A percentile compares a stretch with the other conserved stretches of the same genome.
Conservation (phyloP, 1,140 invertebrate species). For the Acromyrmex charruanus region DNA sequence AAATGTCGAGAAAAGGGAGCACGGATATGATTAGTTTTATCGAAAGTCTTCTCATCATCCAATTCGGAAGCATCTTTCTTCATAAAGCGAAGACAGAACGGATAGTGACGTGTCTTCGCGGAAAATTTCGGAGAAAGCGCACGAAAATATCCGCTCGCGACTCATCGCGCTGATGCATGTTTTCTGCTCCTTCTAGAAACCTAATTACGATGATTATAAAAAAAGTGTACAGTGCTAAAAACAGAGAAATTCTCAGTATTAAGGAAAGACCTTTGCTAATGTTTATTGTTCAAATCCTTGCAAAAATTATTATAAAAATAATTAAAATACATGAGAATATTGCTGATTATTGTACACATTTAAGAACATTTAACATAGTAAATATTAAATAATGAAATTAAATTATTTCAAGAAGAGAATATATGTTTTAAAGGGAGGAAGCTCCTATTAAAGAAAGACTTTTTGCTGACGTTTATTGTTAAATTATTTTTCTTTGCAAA, state of each 20-base stretch:
- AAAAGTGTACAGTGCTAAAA: not conserved
- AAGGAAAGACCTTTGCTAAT: not conserved
- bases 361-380: not conserved
- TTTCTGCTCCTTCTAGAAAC: not conserved
- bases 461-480: not conserved
- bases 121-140: constrained; percentile 58
- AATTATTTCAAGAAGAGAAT: too few species aligned
- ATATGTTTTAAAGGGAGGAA: not conserved
- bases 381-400: too few species aligned
- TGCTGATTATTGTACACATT: not conserved
- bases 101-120: constrained; percentile 34
- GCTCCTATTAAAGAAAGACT: not conserved
- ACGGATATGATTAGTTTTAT: constrained; percentile 31
- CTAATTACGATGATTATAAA: not conserved
- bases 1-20: not conserved
- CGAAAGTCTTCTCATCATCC: not conserved
- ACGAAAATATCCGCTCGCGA: constrained; percentile 45
- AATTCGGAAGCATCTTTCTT: constrained; percentile 24
- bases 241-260: not conserved
- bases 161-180: not conserved
- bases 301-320: not conserved
- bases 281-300: not conserved
- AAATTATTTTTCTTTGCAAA: not conserved
- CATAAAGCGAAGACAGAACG: constrained; percentile 1
- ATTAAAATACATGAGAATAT: not conserved